Evolutionary conservation across 2,797 vertebrate species (phyloP), one percentile per base, ranked within the genome.

Genomic region (Tiaroga cobitis): DNA sequence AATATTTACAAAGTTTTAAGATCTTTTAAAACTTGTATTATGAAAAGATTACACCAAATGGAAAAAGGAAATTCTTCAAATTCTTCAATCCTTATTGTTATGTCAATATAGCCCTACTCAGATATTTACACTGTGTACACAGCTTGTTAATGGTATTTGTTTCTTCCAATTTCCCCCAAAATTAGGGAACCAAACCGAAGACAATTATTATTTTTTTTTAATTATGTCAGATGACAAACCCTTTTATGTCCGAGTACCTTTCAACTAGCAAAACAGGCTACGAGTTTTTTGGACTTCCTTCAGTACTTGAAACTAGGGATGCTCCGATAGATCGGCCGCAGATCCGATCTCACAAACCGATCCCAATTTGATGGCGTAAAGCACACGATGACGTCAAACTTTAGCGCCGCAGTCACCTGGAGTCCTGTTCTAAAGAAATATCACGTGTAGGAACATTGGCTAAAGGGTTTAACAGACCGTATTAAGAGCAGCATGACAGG

Each of bases 1-100:
- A 79, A 43, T 77, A 84, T 84, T 84, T 59, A 84, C 82, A 80
- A 26, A 76, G 80, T 73, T 61, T 41, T 29, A 81, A 1, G 32
- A 75, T 68, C 34, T 59, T 81, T 72, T 16, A 39, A 34, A 49
- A 24, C 24, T 11, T 74, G 37, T 43, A 11, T 70, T 70, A 51
- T 21, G 59, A 54, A 56, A 83, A 49, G 43, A 49, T 24, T 13
- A n/a, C 37, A 67, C 76, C 56, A 26, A 67, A 67, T 51, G 63
- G 19, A 51, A 59, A 76, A 83, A 65, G 21, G 8, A 83, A 77
- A 54, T 54, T 34, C 51, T 73, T 72, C 18, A 83, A 77, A 54
- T 54, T 34, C 51, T 73, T 72, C 18, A 54, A 77, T 73, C 18
- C 11, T 49, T 65, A 24, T 9, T 63, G 37, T 83, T n/a, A 54